These are phyloP conservation scores for Scomber japonicus DNA, from an alignment of 2,113 vertebrate genomes.

Conservation along the genomic window DNA sequence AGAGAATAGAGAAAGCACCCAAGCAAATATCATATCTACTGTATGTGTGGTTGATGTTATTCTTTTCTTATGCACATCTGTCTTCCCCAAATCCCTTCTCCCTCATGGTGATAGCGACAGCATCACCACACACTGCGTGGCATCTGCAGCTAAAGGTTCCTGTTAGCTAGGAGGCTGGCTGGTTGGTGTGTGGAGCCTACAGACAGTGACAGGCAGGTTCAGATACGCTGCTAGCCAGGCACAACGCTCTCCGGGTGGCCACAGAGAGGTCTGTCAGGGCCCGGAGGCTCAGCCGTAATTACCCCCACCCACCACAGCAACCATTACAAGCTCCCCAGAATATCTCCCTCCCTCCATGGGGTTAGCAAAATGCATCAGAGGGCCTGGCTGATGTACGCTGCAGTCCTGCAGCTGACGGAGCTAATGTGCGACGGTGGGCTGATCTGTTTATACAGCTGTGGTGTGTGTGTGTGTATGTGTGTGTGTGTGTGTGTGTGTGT, in stretches of 20 bases:
- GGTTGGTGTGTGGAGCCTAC: conserved; percentile 36
- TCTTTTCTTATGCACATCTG: conserved; percentile 31
- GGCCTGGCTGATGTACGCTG: conserved; percentile 33
- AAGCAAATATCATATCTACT: not conserved
- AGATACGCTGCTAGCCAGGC: conserved; percentile 34
- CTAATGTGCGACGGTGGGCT: conserved; percentile 45
- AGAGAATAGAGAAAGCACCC: not conserved
- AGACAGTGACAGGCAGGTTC: conserved; percentile 58
- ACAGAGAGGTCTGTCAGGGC: conserved; percentile 52
- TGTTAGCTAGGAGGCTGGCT: conserved; percentile 53
- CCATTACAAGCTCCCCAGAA: conserved; percentile 49
- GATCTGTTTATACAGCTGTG: conserved; percentile 70
- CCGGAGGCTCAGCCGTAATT: conserved; percentile 51
- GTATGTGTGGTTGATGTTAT: not conserved
- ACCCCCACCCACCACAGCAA: conserved; percentile 51
- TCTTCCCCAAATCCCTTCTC: conserved; percentile 20
- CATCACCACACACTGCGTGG: conserved; percentile 52
- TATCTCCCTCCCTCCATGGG: conserved; percentile 36
- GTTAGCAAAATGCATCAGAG: conserved; percentile 40
- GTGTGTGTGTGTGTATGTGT: conserved; percentile 50
- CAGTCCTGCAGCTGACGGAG: conserved; percentile 47
- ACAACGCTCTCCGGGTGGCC: conserved; percentile 55
- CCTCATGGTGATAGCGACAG: conserved; percentile 15
- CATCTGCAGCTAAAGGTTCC: conserved; percentile 75
- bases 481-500: conserved; percentile 53